Conservation (phyloP, 2,888 invertebrate species). For the Amorpha juglandis region DNA sequence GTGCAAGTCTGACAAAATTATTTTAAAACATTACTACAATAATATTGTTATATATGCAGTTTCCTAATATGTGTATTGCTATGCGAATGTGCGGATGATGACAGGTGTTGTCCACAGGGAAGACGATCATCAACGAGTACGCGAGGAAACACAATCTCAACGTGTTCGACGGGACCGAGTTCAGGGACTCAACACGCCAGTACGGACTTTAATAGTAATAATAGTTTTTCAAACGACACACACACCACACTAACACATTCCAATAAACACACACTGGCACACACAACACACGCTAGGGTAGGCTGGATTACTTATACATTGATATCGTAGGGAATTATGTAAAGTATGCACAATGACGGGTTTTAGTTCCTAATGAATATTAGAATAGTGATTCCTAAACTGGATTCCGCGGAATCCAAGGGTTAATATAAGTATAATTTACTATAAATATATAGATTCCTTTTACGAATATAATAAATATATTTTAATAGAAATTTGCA, state of each 20-base stretch:
- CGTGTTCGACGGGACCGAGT: conserved; percentile 90
- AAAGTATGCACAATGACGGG: too few species aligned
- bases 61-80: background rate
- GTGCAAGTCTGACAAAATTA: too few species aligned
- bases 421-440: too few species aligned
- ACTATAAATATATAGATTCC: too few species aligned
- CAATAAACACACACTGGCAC: conserved; percentile 41
- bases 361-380: too few species aligned
- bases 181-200: conserved; percentile 90
- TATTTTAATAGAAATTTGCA: background rate
- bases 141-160: conserved; percentile 89
- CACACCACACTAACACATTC: conserved; percentile 21
- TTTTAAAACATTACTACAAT: too few species aligned
- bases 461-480: too few species aligned
- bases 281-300: conserved; percentile 42
- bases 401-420: too few species aligned
- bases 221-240: conserved; percentile 70
- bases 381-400: too few species aligned
- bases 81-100: conserved; percentile 48
- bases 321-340: background rate
- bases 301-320: background rate
- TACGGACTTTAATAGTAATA: conserved; percentile 90
- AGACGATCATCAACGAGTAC: conserved; percentile 89
- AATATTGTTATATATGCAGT: conserved; percentile 23
- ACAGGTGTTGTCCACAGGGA: conserved; percentile 84